These are phyloP conservation scores for Pseudoatta argentina DNA, from an alignment of 1,140 invertebrate genomes.

Conservation along the genomic window DNA sequence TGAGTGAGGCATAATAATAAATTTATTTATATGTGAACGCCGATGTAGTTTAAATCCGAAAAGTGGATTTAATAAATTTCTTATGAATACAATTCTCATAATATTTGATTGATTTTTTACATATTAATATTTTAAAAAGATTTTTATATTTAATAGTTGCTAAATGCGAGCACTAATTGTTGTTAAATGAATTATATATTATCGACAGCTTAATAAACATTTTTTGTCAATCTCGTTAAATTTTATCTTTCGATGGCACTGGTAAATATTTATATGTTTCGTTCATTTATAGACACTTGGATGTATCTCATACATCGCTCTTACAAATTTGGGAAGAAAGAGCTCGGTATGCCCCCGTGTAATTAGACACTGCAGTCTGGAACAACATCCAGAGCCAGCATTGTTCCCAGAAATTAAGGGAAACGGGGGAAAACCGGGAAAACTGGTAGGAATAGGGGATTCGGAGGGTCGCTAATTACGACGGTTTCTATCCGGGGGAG, in stretches of 20 bases:
- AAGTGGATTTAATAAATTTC: neutral
- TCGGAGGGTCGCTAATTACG: slow-evolving; percentile 83
- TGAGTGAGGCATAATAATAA: neutral
- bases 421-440: slow-evolving; percentile 83
- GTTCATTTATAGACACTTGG: slow-evolving; percentile 26
- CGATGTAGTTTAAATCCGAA: neutral
- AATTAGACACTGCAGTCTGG: slow-evolving; percentile 85
- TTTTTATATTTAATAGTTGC: neutral
- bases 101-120: neutral
- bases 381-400: slow-evolving; percentile 80
- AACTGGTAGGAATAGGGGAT: slow-evolving; percentile 70
- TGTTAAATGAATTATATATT: neutral
- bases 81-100: neutral
- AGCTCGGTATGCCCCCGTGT: slow-evolving; percentile 69
- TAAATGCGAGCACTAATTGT: neutral
- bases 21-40: neutral
- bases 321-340: slow-evolving; percentile 49
- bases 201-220: neutral
- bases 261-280: neutral
- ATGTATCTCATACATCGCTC: slow-evolving; percentile 28
- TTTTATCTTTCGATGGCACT: neutral
- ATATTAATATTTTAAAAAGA: neutral
- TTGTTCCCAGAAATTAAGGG: slow-evolving; percentile 85
- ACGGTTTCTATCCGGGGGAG: slow-evolving; percentile 70
- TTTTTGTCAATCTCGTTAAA: neutral